phyloP scores from a whole-genome alignment of 2,113 vertebrate genomes.

The Blennius ocellaris region DNA sequence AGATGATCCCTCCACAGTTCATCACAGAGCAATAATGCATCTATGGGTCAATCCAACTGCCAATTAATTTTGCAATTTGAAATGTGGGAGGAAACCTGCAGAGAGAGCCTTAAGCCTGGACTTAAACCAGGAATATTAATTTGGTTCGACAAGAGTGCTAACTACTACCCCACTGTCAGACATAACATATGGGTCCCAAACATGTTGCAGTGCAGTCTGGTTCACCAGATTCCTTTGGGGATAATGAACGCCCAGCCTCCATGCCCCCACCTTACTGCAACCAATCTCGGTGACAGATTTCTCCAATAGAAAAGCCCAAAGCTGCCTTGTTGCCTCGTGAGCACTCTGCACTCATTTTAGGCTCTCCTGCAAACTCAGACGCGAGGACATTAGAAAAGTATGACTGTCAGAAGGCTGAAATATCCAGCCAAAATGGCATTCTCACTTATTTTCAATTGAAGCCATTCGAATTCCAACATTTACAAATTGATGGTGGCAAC shows the following conservation, averaged over 20 bases:
- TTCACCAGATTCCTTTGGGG: constrained; percentile 49
- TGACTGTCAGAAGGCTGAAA: not conserved
- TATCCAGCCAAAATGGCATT: not conserved
- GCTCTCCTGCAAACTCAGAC: constrained; percentile 3
- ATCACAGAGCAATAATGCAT: no score
- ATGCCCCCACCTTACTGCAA: not conserved
- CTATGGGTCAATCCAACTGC: no score
- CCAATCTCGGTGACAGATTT: constrained; percentile 23
- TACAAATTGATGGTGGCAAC: no score
- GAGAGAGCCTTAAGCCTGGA: not conserved
- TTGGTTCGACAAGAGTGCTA: no score
- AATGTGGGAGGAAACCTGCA: no score
- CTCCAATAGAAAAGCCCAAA: constrained; percentile 31
- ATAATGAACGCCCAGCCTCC: constrained; percentile 41
- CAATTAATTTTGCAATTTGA: no score
- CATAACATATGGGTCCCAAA: constrained; percentile 49
- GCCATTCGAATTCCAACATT: no score
- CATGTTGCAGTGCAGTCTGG: constrained; percentile 52
- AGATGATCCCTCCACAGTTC: no score
- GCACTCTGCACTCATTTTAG: constrained; percentile 17
- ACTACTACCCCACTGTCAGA: constrained; percentile 8
- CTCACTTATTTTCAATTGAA: no score
- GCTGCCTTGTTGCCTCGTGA: constrained; percentile 27
- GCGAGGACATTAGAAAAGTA: constrained; percentile 3
- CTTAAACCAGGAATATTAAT: no score